These are phyloP conservation scores for Psilanteris sp. DNA, from an alignment of 1,140 invertebrate genomes.

Conservation along the genomic window DNA sequence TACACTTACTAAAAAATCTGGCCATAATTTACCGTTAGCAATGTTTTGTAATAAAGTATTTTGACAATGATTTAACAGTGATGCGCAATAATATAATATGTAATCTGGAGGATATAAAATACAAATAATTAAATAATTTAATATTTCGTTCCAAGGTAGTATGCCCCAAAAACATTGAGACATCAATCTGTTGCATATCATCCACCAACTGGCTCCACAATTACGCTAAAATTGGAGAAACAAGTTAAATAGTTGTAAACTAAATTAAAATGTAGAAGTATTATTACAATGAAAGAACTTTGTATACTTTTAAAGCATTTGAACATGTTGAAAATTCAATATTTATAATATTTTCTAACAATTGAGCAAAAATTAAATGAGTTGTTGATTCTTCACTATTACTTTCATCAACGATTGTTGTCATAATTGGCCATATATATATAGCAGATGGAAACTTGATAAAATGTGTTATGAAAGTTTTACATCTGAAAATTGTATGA, in stretches of 20 bases:
- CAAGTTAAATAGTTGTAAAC: no score
- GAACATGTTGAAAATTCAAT: constrained; percentile 71
- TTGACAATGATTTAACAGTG: constrained; percentile 72
- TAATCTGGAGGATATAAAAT: constrained; percentile 76
- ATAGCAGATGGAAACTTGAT: constrained; percentile 73
- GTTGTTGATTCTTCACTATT: constrained; percentile 67
- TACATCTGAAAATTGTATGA: constrained; percentile 67
- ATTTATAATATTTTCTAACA: constrained; percentile 71
- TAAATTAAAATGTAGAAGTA: no score
- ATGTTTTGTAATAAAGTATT: constrained; percentile 67
- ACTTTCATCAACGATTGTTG: constrained; percentile 67
- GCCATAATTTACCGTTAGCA: constrained; percentile 72
- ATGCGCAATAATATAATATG: constrained; percentile 75
- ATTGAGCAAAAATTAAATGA: constrained; percentile 71
- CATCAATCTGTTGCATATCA: constrained; percentile 72
- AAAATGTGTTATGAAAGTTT: constrained; percentile 71
- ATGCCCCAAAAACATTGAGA: constrained; percentile 77
- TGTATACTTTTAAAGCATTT: constrained; percentile 71
- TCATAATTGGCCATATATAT: constrained; percentile 73
- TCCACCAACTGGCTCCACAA: constrained; percentile 76
- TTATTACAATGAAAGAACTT: no score
- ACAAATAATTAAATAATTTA: constrained; percentile 74
- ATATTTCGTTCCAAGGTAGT: constrained; percentile 75
- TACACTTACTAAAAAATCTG: constrained; percentile 73
- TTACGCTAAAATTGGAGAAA: constrained; percentile 65